These are phyloP conservation scores for Popillia japonica DNA, from an alignment of 1,140 invertebrate genomes.

Conservation along the genomic window DNA sequence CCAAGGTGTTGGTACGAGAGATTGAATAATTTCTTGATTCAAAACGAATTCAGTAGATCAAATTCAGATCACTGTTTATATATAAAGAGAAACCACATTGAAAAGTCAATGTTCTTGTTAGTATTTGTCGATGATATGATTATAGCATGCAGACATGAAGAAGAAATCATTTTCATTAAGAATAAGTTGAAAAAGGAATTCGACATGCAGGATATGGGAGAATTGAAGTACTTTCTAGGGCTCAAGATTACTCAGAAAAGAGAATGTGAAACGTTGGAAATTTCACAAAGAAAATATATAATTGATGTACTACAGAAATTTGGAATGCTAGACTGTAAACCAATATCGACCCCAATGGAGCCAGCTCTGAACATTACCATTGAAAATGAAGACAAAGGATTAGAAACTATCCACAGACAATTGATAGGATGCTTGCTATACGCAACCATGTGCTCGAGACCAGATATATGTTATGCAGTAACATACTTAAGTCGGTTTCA, in stretches of 20 bases:
- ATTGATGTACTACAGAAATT: background rate
- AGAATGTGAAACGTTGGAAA: conserved; percentile 20
- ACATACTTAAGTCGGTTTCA: background rate
- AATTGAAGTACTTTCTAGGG: conserved; percentile 19
- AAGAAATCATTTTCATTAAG: background rate
- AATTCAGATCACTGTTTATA: background rate
- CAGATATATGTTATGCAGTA: conserved; percentile 20
- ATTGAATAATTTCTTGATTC: no score
- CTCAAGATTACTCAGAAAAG: conserved; percentile 5
- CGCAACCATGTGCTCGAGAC: conserved; percentile 31
- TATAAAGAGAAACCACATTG: background rate
- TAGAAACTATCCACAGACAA: conserved; percentile 17
- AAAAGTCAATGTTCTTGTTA: background rate
- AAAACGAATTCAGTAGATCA: conserved; percentile 17
- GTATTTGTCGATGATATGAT: conserved; percentile 12
- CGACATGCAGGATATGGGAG: conserved; percentile 21
- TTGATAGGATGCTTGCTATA: conserved; percentile 36
- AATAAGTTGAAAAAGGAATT: conserved; percentile 8
- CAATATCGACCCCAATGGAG: conserved; percentile 16
- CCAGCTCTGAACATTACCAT: no score
- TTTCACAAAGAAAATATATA: background rate
- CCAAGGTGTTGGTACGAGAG: background rate
- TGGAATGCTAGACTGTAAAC: no score
- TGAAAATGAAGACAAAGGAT: background rate
- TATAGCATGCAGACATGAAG: background rate